Conservation (phyloP, 2,888 invertebrate genomes). For the Drosophila nigritarsus region DNA sequence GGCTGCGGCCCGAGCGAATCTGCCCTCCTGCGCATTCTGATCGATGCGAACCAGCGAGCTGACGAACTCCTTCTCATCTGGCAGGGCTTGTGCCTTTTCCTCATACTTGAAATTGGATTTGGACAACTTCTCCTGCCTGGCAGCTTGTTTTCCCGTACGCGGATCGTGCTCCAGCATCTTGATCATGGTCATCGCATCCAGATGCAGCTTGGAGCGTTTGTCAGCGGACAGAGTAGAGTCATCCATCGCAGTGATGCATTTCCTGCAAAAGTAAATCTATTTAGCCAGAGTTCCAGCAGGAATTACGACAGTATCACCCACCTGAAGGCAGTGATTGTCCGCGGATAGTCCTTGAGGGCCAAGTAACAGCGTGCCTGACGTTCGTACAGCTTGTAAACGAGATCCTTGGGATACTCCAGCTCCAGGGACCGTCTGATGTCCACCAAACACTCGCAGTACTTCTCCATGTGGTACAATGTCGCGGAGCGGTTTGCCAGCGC, state of each 20-base stretch:
- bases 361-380: constrained; percentile 90
- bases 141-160: constrained; percentile 83
- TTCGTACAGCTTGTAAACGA: constrained; percentile 91
- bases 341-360: constrained; percentile 88
- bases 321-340: constrained; percentile 88
- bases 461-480: constrained; percentile 90
- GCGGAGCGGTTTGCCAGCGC: constrained; percentile 93
- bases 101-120: constrained; percentile 8
- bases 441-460: constrained; percentile 88
- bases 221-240: constrained; percentile 88
- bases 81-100: constrained; percentile 54
- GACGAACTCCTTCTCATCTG: constrained; percentile 84
- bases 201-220: constrained; percentile 87
- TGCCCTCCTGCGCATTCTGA: constrained; percentile 88
- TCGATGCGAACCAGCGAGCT: constrained; percentile 89
- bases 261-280: constrained; percentile 81
- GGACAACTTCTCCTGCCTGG: constrained; percentile 63
- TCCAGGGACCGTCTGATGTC: constrained; percentile 90
- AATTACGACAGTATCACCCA: constrained; percentile 34
- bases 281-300: rapidly evolving
- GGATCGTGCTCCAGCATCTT: constrained; percentile 89
- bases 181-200: constrained; percentile 90
- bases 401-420: constrained; percentile 89
- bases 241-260: constrained; percentile 89
- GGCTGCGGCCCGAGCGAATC: constrained; percentile 90